These are phyloP conservation scores for Andrena trimmerana DNA, from an alignment of 2,888 invertebrate species.

Conservation along the genomic window DNA sequence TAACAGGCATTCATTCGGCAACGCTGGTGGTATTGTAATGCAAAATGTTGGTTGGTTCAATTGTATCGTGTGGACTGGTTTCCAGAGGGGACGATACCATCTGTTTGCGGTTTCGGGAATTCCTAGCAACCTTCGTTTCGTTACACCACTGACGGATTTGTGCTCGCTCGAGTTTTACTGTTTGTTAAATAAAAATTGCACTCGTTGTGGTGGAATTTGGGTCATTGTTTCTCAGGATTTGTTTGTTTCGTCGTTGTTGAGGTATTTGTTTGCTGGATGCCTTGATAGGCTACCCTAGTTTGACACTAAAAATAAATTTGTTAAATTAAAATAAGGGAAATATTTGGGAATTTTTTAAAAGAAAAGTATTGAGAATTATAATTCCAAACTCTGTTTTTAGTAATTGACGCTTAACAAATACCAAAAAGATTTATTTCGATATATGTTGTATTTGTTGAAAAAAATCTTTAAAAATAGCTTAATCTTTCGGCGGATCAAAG, in stretches of 20 bases:
- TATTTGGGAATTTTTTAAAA: too few species aligned
- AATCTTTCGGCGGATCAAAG: too few species aligned
- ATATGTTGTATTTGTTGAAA: too few species aligned
- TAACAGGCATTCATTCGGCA: slow-evolving; percentile 18
- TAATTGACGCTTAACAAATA: too few species aligned
- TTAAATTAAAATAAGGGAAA: too few species aligned
- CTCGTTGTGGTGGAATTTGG: background rate
- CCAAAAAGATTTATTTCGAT: too few species aligned
- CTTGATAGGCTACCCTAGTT: too few species aligned
- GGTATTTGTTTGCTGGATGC: background rate
- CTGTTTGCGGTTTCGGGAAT: slow-evolving; percentile 23
- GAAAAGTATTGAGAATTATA: too few species aligned
- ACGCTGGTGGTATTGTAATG: slow-evolving; percentile 10
- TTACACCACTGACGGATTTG: background rate
- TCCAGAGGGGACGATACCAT: background rate
- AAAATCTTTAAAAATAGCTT: too few species aligned
- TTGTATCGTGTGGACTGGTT: slow-evolving; percentile 36
- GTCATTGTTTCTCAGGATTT: background rate
- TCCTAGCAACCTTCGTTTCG: slow-evolving; percentile 8
- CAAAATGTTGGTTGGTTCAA: slow-evolving; percentile 25
- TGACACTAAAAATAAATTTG: too few species aligned
- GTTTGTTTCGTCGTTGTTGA: background rate
- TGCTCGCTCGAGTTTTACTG: background rate
- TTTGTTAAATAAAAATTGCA: background rate
- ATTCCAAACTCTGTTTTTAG: too few species aligned